A percentile compares a stretch with the other conserved stretches of the same genome.
These are phyloP conservation scores for Montipora efflorescens DNA, from an alignment of 64 coral and sea anemone species.

Conservation along the genomic window DNA sequence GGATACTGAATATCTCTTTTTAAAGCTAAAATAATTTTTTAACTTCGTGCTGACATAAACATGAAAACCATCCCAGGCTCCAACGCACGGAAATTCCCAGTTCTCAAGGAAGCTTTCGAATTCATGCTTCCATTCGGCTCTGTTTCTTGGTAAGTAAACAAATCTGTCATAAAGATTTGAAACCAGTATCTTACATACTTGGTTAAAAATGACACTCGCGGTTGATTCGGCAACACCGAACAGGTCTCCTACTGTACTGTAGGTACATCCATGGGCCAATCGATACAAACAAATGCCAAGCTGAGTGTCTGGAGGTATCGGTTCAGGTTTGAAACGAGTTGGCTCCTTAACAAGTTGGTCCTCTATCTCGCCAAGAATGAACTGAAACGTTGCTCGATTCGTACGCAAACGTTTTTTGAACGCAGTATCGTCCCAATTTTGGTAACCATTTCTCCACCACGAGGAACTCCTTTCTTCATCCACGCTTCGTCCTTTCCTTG, in stretches of 20 bases:
- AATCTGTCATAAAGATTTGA: slow-evolving; percentile 43
- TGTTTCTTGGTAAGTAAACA: slow-evolving; percentile 44
- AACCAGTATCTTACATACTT: slow-evolving; percentile 2
- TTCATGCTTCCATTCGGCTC: slow-evolving; percentile 27
- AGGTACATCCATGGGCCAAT: slow-evolving; percentile 57
- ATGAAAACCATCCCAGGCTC: slow-evolving; percentile 20
- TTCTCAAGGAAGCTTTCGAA: slow-evolving; percentile 12
- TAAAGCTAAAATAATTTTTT: slow-evolving; percentile 33
- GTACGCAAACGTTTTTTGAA: slow-evolving; percentile 70
- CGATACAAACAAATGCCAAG: slow-evolving; percentile 65
- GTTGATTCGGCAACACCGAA: slow-evolving; percentile 67
- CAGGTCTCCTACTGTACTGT: slow-evolving; percentile 49
- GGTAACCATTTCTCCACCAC: slow-evolving; percentile 63
- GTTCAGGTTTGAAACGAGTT: slow-evolving; percentile 53
- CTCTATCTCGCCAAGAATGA: slow-evolving; percentile 44
- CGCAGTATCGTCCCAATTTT: slow-evolving; percentile 53
- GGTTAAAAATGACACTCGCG: slow-evolving; percentile 26
- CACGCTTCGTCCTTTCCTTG: slow-evolving; percentile 30
- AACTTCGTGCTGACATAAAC: background rate
- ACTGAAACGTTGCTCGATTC: slow-evolving; percentile 75
- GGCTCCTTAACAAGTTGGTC: slow-evolving; percentile 44
- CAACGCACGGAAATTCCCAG: slow-evolving; percentile 59
- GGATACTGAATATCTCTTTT: slow-evolving; percentile 48
- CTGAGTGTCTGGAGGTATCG: slow-evolving; percentile 51
- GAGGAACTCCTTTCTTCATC: slow-evolving; percentile 44